These are phyloP conservation scores for Euplagia quadripunctaria DNA, from an alignment of 2,888 invertebrate species.

Conservation along the genomic window DNA sequence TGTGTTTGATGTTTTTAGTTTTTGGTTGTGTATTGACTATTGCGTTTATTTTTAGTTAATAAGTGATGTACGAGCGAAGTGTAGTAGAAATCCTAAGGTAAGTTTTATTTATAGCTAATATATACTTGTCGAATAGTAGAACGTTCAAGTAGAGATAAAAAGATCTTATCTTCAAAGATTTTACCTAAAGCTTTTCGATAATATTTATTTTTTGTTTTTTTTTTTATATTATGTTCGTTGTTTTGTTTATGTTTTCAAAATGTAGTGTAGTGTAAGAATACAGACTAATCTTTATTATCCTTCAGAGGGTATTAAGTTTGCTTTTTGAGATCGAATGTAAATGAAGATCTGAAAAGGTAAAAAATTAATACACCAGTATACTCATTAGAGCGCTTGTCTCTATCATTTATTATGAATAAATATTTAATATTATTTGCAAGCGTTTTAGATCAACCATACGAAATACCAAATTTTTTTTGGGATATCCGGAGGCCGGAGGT, in stretches of 20 bases:
- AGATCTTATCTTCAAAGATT: conserved; percentile 2
- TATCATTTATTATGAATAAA: not conserved
- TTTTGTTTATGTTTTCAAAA: not conserved
- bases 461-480: not conserved
- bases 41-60: conserved; percentile 22
- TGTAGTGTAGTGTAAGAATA: not conserved
- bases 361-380: too few species aligned
- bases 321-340: not conserved
- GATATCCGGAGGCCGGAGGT: not conserved
- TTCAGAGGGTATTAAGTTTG: not conserved
- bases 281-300: not conserved
- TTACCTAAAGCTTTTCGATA: not conserved
- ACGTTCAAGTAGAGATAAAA: conserved; percentile 24
- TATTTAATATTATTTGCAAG: not conserved
- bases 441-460: not conserved
- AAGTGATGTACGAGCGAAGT: conserved; percentile 29
- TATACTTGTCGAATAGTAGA: conserved; percentile 14
- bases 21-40: conserved; percentile 25
- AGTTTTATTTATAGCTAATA: conserved; percentile 28
- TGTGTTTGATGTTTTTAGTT: conserved; percentile 58
- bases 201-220: not conserved
- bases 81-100: conserved; percentile 43
- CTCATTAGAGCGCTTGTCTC: too few species aligned
- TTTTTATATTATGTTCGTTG: not conserved
- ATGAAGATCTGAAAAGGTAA: not conserved